These are phyloP conservation scores for Acipenser oxyrinchus DNA, from an alignment of 2,797 vertebrate genomes.

Conservation along the genomic window DNA sequence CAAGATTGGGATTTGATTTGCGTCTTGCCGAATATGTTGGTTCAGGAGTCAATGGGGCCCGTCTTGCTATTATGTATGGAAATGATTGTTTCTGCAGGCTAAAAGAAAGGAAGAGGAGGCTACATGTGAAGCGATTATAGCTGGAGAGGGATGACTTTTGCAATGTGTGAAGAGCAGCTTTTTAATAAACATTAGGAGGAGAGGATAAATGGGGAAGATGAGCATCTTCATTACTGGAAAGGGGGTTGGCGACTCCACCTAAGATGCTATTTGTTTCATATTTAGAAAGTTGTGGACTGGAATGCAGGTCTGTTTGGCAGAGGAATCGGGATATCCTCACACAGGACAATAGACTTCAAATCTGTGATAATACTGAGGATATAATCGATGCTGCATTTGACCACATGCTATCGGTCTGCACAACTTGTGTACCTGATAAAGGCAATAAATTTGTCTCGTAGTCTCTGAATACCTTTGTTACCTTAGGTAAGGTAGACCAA, in stretches of 20 bases:
- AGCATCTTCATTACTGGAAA: not conserved
- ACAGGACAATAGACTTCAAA: too few species aligned
- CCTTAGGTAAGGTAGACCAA: too few species aligned
- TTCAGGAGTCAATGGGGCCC: conserved; percentile 45
- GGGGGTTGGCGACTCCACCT: not conserved
- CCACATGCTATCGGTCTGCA: too few species aligned
- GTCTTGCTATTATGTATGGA: conserved; percentile 41
- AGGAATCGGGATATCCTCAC: too few species aligned
- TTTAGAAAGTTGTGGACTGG: not conserved
- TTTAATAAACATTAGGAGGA: not conserved
- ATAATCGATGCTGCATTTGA: too few species aligned
- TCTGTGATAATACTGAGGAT: too few species aligned
- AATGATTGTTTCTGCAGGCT: conserved; percentile 42
- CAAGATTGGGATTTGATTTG: conserved; percentile 47
- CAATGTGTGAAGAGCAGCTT: not conserved
- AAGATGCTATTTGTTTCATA: not conserved
- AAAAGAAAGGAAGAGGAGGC: conserved; percentile 10
- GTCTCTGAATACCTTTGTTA: too few species aligned
- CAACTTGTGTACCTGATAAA: too few species aligned
- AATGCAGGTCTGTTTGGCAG: not conserved
- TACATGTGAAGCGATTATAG: not conserved
- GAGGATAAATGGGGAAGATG: not conserved
- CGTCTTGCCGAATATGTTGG: conserved; percentile 40
- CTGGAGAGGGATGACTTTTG: not conserved
- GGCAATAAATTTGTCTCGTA: too few species aligned